phyloP scores from a whole-genome alignment of 2,113 vertebrate genomes.

The Balaenoptera acutorostrata region DNA sequence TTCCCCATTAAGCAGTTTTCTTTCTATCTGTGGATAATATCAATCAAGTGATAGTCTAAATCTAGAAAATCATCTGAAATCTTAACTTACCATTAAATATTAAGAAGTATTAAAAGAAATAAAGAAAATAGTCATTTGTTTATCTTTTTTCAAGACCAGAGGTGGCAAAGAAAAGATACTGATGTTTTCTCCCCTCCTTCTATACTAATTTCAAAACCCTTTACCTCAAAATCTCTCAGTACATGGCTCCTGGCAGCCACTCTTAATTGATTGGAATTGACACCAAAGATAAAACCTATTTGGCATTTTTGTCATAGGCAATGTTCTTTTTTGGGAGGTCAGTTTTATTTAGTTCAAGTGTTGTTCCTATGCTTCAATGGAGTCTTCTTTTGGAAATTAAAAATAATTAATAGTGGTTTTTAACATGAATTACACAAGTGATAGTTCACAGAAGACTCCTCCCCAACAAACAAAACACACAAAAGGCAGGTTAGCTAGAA shows the following conservation, averaged over 20 bases:
- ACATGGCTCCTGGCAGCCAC: not conserved
- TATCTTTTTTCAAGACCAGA: not conserved
- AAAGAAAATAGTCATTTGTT: not conserved
- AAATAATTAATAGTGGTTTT: not conserved
- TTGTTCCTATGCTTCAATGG: not conserved
- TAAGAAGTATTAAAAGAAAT: not conserved
- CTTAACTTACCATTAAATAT: not conserved
- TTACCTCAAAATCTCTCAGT: not conserved
- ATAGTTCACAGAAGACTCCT: not conserved
- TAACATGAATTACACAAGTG: not conserved
- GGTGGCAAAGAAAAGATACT: not conserved
- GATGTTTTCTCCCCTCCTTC: not conserved
- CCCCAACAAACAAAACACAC: not conserved
- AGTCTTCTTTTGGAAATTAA: constrained; percentile 20
- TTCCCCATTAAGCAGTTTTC: not conserved
- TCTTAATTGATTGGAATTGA: not conserved
- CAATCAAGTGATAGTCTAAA: not conserved
- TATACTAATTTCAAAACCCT: not conserved
- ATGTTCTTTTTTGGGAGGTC: not conserved
- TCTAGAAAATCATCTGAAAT: not conserved
- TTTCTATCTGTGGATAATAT: not conserved
- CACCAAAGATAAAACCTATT: not conserved
- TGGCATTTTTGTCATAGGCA: not conserved
- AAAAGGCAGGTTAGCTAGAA: not conserved
- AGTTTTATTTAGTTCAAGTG: constrained; percentile 9